Conservation (phyloP, 2,797 vertebrate species). For the Selene dorsalis region DNA sequence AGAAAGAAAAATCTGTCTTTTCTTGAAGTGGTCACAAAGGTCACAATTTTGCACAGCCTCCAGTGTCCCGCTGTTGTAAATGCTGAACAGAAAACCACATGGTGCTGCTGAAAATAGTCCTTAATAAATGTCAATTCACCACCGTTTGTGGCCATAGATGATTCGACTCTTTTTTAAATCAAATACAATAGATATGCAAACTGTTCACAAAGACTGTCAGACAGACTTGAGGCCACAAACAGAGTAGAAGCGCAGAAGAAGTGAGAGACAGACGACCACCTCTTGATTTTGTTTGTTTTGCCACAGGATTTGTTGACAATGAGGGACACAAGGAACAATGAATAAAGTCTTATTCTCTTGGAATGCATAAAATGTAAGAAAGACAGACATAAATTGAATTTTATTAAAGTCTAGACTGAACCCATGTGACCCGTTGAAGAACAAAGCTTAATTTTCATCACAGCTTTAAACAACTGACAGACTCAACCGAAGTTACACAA, state of each 20-base stretch:
- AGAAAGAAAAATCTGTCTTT: background rate
- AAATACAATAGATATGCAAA: background rate
- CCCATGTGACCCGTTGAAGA: background rate
- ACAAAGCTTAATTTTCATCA: background rate
- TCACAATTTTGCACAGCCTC: background rate
- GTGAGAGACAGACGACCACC: background rate
- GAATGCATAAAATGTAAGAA: background rate
- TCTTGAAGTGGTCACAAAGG: no score
- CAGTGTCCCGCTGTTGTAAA: background rate
- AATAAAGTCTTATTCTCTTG: background rate
- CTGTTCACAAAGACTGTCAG: background rate
- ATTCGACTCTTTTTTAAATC: background rate
- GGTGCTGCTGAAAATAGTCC: conserved; percentile 4
- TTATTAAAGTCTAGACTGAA: no score
- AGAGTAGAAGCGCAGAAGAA: no score
- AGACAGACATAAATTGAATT: background rate
- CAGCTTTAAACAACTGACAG: background rate
- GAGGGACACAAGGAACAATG: background rate
- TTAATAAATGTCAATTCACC: background rate
- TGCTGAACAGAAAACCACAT: background rate
- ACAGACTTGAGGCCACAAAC: background rate
- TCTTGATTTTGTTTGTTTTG: background rate
- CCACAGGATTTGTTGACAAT: background rate
- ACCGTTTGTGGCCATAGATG: background rate
- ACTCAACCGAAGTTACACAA: background rate